phyloP scores from a whole-genome alignment of 2,888 invertebrate species.

The Brachypterus glaber region DNA sequence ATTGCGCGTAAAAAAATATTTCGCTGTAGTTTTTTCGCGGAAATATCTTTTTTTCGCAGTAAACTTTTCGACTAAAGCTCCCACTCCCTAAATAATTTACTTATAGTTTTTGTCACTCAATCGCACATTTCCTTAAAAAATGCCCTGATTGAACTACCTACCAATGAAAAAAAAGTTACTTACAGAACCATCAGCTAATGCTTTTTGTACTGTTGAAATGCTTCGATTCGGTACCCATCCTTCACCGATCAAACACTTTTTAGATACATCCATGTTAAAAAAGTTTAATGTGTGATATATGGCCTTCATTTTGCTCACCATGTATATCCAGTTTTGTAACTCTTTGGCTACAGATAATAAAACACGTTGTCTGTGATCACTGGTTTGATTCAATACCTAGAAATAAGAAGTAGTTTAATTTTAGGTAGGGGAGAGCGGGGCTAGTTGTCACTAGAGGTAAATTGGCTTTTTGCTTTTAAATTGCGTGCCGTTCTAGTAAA shows the following conservation, averaged over 20 bases:
- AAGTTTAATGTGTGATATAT: conserved; percentile 97
- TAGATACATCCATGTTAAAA: conserved; percentile 97
- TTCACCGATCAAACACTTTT: conserved; percentile 97
- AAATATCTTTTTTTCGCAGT: no score
- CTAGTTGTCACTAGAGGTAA: no score
- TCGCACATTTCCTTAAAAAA: no score
- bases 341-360: conserved; percentile 96
- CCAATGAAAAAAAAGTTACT: no score
- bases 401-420: not conserved
- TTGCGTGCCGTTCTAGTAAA: no score
- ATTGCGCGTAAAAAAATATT: no score
- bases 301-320: conserved; percentile 97
- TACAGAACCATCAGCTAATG: not conserved
- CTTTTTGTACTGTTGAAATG: conserved; percentile 19
- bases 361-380: conserved; percentile 96
- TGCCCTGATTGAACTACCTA: no score
- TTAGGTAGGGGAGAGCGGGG: no score
- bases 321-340: conserved; percentile 97
- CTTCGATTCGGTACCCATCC: conserved; percentile 92
- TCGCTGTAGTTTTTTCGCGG: no score
- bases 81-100: no score
- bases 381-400: conserved; percentile 93
- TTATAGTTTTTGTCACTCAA: not conserved
- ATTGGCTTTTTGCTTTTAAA: no score
- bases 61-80: no score